These are phyloP conservation scores for Baronia brevicornis DNA, from an alignment of 2,888 invertebrate genomes.

Conservation along the genomic window DNA sequence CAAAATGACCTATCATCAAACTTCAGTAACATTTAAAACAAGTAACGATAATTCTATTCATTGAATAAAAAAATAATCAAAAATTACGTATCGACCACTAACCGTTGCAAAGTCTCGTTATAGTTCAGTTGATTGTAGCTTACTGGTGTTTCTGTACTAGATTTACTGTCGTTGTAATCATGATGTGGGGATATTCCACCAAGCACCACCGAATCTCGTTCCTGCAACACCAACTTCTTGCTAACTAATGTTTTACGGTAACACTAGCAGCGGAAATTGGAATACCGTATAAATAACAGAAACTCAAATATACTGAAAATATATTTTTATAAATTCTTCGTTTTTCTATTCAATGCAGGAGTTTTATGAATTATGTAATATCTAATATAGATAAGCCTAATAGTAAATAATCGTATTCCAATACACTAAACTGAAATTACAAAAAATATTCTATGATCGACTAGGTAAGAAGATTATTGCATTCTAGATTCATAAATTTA, in stretches of 20 bases:
- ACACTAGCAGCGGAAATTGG: conserved; percentile 2
- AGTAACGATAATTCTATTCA: conserved; percentile 6
- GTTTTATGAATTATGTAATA: too few relatives aligned
- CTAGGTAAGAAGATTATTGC: too few relatives aligned
- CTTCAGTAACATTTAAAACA: too few relatives aligned
- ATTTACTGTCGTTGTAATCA: conserved; percentile 85
- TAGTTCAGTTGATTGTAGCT: conserved; percentile 92
- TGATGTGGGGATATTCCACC: conserved; percentile 91
- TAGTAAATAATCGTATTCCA: too few relatives aligned
- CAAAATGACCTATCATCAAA: too few relatives aligned
- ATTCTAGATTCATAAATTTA: too few relatives aligned
- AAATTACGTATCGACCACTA: conserved; percentile 11
- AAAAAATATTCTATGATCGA: too few relatives aligned
- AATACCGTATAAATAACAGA: conserved; percentile 2
- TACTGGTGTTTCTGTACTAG: conserved; percentile 85
- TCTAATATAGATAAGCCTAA: too few relatives aligned
- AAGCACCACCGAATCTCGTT: conserved; percentile 87
- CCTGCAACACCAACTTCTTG: conserved; percentile 55
- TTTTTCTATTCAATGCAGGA: too few relatives aligned
- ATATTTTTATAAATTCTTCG: too few relatives aligned
- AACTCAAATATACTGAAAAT: too few relatives aligned
- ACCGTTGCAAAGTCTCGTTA: conserved; percentile 86
- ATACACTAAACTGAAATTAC: too few relatives aligned
- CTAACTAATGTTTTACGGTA: neutral
- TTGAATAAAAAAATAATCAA: conserved; percentile 2